Evolutionary conservation across 1,140 invertebrate genomes (phyloP).

Genomic region (Neuroterus valhalla): DNA sequence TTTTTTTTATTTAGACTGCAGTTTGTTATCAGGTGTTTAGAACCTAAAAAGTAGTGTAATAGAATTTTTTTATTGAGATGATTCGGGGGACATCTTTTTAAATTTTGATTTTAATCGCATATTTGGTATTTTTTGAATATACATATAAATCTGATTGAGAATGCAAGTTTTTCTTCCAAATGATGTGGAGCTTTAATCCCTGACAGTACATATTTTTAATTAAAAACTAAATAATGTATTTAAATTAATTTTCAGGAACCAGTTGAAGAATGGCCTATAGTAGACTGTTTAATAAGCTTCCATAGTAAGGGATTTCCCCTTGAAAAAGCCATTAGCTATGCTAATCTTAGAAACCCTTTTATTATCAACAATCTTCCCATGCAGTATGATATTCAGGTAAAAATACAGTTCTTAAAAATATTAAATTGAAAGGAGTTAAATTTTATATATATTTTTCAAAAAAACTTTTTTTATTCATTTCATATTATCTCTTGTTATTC

Average conservation of each 20-base stretch:
- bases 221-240: background rate
- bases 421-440: background rate
- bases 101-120: no score
- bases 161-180: no score
- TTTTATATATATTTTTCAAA: no score
- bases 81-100: no score
- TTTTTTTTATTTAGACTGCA: background rate
- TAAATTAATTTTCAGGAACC: slow-evolving; percentile 81
- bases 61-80: no score
- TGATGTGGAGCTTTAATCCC: no score
- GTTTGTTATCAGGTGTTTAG: no score
- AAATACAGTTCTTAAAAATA: slow-evolving; percentile 27
- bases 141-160: no score
- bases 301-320: slow-evolving; percentile 99
- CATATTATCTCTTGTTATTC: no score
- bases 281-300: slow-evolving; percentile 98
- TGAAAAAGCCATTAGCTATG: slow-evolving; percentile 98
- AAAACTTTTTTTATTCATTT: no score
- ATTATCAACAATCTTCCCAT: slow-evolving; percentile 99
- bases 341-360: slow-evolving; percentile 94
- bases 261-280: slow-evolving; percentile 98
- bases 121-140: no score
- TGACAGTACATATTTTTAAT: background rate
- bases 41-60: no score
- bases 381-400: slow-evolving; percentile 96